Base-by-base conservation (phyloP, 2,888 invertebrate genomes). In the Cryptocephalus moraei region DNA sequence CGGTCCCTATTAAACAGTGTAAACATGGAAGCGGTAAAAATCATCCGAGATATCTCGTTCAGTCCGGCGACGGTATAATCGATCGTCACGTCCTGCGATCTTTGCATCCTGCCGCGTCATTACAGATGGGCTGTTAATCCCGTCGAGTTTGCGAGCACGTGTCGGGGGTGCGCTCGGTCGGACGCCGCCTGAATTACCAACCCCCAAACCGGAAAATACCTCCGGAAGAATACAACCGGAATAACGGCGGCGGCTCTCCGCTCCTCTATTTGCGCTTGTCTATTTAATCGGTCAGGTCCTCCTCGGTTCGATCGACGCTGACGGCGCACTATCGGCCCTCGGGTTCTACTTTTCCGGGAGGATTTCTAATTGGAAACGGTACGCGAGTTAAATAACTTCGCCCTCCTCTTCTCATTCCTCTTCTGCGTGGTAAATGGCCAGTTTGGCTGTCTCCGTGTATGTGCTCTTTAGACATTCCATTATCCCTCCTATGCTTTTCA, bases 51-150 rank as follows among this genome's bases (percentile, higher is more conserved):
- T 6, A 22, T 22, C 6, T 22, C 22, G 22, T 22, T 4, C 22
- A 2, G 22, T 22, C 22, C 3, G 2, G 22, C 22, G 22, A 22
- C 3, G 22, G n/a, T n/a, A 22, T 22, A 22, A 6, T 40, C 40
- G 11, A 32, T 2, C 22, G 43, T 33, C 61, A 60, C 61, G 57
- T 60, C 57, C 50, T 56, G 46, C 60, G 60, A 61, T 62, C 61
- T 62, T 61, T 62, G 62, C 61, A 62, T 62, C 60, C 59, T 57
- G 59, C 52, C 57, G 59, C 61, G 58, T 60, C 61, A 62, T 61
- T 62, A 61, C 60, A 56, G 61, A 62, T 61, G 58, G 60, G 58
- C 57, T 57, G 61, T 60, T 62, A 62, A 62, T 61, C 62, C 59
- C 56, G 58, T 62, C 62, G 58, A 60, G 57, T 59, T 55, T 57